phyloP scores from a whole-genome alignment of 2,113 vertebrate species.

The Gorsachius goisagi region DNA sequence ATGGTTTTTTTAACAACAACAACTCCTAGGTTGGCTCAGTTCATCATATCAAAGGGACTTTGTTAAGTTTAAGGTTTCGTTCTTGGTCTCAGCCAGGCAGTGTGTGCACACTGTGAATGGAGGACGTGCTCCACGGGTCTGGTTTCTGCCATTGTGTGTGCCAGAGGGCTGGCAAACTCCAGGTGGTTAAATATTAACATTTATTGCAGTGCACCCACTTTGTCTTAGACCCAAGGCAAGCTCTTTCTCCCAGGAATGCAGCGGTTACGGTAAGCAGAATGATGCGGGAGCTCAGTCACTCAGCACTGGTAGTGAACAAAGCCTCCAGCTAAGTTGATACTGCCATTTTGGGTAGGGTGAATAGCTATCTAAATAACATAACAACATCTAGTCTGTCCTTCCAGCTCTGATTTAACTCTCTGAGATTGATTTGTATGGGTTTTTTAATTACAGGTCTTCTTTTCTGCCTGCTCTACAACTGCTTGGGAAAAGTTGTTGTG shows the following conservation, averaged over 20 bases:
- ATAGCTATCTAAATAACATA: not conserved
- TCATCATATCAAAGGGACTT: not conserved
- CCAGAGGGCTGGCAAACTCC: not conserved
- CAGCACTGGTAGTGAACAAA: not conserved
- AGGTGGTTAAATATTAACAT: conserved; percentile 35
- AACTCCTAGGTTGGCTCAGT: not conserved
- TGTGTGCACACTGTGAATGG: not conserved
- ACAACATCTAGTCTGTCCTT: not conserved
- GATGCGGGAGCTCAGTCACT: not conserved
- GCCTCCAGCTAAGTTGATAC: not conserved
- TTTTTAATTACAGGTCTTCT: not conserved
- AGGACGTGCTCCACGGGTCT: not conserved
- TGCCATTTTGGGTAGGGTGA: not conserved
- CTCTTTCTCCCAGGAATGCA: not conserved
- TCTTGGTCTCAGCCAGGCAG: not conserved
- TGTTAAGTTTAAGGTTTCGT: not conserved
- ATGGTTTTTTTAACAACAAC: not conserved
- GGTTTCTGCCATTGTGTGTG: rapidly evolving
- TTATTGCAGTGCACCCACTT: not conserved
- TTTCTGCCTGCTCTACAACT: not conserved
- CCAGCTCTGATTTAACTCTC: not conserved
- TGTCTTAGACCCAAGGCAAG: not conserved
- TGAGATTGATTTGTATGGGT: not conserved
- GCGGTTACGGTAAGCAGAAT: not conserved
- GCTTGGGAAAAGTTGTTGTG: not conserved